Evolutionary conservation across 2,888 invertebrate species (phyloP), one percentile per base, ranked within the genome.

Genomic region (Margaritifera margaritifera): DNA sequence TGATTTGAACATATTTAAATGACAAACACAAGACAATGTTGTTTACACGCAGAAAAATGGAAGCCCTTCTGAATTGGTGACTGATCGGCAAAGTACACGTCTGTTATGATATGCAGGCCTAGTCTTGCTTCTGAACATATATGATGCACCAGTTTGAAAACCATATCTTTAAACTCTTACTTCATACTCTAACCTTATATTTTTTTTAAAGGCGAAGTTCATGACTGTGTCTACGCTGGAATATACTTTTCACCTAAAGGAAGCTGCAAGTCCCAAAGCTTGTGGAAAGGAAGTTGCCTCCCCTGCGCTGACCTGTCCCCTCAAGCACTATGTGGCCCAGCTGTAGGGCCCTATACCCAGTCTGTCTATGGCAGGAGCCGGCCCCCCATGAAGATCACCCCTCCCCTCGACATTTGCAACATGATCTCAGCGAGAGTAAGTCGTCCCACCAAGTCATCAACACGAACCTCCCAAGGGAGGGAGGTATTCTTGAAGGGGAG

Each of bases 231-330:
- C 11, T 15, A 42, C 15, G 27, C 27, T 27, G 42, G 11, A 42
- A 11, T 42, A 42, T 42, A 3, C 42, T 42, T 42, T 11, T 64
- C 70, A 87, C 88, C 85, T 87, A 74, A 87, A 88, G 20, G 87
- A 72, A 11, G 88, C 87, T 4, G 86, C 86, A 11, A 89, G 77
- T 42, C 87, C 87, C 25, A 89, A 64, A 6, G 88, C 83, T 72
- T 88, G 86, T 8, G 88, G 87, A 64, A 88, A 89, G 1, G 86
- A 80, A 5, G 88, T 89, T 6, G 88, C 86, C 54, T 83, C 77
- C 8, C 87, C 87, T 3, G 86, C 83, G 15, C 71, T 60, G 1
- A 82, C 86, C 52, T 85, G 86, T 5, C 88, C 88, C 11, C 86
- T 69, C n/a, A 87, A 74, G 77, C 88, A 88, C 69, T 88, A 88